Conservation (phyloP, 2,113 vertebrate species). For the Echinops telfairi region DNA sequence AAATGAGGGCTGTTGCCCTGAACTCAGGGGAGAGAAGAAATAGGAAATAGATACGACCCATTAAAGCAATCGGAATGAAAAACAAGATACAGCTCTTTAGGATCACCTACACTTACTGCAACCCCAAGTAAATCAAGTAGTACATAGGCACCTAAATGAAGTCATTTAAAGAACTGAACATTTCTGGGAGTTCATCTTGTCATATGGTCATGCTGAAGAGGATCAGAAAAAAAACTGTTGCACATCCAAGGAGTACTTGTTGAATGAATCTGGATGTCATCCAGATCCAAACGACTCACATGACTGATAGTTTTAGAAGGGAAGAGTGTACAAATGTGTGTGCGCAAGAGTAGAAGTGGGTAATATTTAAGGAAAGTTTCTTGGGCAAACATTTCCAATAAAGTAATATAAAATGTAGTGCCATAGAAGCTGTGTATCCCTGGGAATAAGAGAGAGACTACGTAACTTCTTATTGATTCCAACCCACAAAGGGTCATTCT, state of each 20-base stretch:
- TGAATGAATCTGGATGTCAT: background rate
- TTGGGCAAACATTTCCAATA: conserved; percentile 36
- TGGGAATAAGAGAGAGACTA: conserved; percentile 16
- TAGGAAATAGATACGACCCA: background rate
- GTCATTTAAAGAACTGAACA: background rate
- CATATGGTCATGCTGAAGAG: background rate
- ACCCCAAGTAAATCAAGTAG: background rate
- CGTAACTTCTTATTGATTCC: conserved; percentile 4
- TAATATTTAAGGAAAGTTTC: background rate
- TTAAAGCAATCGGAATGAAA: background rate
- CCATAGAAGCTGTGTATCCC: background rate
- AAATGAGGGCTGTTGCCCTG: background rate
- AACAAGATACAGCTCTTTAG: background rate
- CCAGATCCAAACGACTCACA: background rate
- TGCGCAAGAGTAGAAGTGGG: background rate
- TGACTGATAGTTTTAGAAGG: background rate
- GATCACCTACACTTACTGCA: background rate
- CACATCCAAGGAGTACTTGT: background rate
- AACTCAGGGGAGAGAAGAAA: background rate
- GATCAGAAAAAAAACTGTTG: background rate
- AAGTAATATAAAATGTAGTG: background rate
- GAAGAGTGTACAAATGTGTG: conserved; percentile 5
- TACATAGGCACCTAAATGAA: background rate
- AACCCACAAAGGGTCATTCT: background rate
- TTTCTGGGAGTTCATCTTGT: background rate